Evolutionary conservation across 2,113 vertebrate genomes (phyloP).

Genomic region (Abramis brama): DNA sequence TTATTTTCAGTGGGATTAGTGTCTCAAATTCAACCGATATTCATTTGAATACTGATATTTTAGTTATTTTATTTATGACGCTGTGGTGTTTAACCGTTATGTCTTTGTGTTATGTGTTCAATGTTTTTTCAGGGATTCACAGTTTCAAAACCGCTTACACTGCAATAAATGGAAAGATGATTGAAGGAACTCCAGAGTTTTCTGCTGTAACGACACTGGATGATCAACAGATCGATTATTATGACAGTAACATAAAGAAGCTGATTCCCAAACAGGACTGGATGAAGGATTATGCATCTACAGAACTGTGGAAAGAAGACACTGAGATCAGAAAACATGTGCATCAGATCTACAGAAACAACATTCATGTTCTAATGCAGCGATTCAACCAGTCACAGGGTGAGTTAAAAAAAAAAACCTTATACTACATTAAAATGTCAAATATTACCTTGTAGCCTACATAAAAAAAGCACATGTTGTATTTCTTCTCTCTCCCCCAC

Average conservation of each 20-base stretch:
- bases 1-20: no score
- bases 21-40: no score
- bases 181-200: background rate
- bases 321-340: background rate
- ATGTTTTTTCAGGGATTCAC: no score
- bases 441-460: accelerated
- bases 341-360: background rate
- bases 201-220: background rate
- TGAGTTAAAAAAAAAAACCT: background rate
- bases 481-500: no score
- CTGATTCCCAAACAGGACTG: background rate
- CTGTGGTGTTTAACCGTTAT: no score
- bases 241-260: background rate
- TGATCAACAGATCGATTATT: background rate
- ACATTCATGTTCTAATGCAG: background rate
- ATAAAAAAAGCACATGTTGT: background rate
- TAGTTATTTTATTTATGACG: no score
- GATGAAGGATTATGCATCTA: background rate
- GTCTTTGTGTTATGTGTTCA: no score
- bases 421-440: background rate
- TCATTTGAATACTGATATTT: no score
- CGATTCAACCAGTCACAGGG: background rate
- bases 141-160: background rate
- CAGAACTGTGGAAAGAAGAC: accelerated
- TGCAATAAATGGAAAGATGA: background rate